These are phyloP conservation scores for Orbicella faveolata DNA, from an alignment of 64 coral and sea anemone species.

Conservation along the genomic window DNA sequence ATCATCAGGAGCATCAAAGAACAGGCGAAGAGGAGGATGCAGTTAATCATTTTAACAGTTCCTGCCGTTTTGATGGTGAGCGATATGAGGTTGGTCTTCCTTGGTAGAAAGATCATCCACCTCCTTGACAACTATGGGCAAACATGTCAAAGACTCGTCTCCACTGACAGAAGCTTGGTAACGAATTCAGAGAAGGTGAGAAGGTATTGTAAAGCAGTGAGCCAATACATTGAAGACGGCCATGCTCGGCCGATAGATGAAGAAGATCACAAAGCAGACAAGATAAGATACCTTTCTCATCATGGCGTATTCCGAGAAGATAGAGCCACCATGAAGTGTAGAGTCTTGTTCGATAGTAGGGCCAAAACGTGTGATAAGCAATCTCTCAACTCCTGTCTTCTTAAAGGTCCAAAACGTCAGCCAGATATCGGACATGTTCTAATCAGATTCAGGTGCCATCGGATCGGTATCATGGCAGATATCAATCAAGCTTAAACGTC, in stretches of 20 bases:
- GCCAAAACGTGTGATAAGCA: too few species aligned
- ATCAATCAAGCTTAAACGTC: too few species aligned
- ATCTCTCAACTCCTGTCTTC: too few species aligned
- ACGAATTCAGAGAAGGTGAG: neutral
- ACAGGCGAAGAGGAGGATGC: too few species aligned
- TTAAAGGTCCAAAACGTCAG: too few species aligned
- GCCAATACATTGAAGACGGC: too few species aligned
- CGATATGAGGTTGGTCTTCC: constrained; percentile 13
- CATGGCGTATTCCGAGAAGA: constrained; percentile 18
- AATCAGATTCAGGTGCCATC: too few species aligned
- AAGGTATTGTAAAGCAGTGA: too few species aligned
- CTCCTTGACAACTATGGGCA: neutral
- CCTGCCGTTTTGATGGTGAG: neutral
- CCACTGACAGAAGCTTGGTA: neutral
- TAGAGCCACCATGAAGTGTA: constrained; percentile 18
- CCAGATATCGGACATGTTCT: too few species aligned
- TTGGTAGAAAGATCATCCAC: constrained; percentile 4
- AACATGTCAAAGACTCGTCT: neutral
- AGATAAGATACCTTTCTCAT: neutral
- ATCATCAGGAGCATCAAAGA: neutral
- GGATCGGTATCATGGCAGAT: too few species aligned
- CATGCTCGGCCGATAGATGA: too few species aligned
- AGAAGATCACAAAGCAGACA: neutral
- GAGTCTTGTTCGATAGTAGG: constrained; percentile 11
- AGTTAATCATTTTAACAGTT: neutral